Conservation (phyloP, 1,140 invertebrate genomes). For the Drosophila nigrodunni region DNA sequence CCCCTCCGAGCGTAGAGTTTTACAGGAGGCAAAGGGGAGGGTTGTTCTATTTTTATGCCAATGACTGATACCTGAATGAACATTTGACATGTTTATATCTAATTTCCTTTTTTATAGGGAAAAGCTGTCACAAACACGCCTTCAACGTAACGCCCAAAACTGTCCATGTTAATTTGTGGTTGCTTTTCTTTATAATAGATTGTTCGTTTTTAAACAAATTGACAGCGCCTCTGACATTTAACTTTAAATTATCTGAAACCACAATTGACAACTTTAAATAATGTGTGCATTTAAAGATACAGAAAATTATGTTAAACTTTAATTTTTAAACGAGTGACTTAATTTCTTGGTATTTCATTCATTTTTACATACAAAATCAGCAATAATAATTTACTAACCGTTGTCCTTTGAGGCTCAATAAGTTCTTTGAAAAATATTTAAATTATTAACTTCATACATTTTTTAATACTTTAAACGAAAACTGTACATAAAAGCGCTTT, state of each 20-base stretch:
- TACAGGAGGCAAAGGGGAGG: neutral
- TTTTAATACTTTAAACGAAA: no score
- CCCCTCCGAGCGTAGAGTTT: neutral
- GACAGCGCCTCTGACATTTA: slow-evolving; percentile 13
- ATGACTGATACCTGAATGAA: slow-evolving; percentile 30
- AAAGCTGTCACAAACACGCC: slow-evolving; percentile 5
- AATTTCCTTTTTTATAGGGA: slow-evolving; percentile 10
- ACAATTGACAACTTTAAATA: neutral
- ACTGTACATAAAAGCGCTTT: neutral
- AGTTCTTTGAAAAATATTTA: no score
- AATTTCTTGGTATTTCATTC: no score
- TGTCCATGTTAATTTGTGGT: slow-evolving; percentile 36
- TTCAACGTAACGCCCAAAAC: slow-evolving; percentile 7
- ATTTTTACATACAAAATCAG: no score
- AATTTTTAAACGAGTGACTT: no score
- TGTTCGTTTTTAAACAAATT: slow-evolving; percentile 15
- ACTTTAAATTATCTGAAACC: slow-evolving; percentile 11
- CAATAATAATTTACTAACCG: no score
- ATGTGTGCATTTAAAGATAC: neutral
- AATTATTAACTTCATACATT: no score
- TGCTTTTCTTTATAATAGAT: slow-evolving; percentile 12
- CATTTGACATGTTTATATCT: slow-evolving; percentile 28
- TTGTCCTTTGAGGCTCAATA: no score
- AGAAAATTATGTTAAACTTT: neutral
- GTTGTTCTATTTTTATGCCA: slow-evolving; percentile 60